These are phyloP conservation scores for Eupithecia centaureata DNA, from an alignment of 2,888 invertebrate species.

Conservation along the genomic window DNA sequence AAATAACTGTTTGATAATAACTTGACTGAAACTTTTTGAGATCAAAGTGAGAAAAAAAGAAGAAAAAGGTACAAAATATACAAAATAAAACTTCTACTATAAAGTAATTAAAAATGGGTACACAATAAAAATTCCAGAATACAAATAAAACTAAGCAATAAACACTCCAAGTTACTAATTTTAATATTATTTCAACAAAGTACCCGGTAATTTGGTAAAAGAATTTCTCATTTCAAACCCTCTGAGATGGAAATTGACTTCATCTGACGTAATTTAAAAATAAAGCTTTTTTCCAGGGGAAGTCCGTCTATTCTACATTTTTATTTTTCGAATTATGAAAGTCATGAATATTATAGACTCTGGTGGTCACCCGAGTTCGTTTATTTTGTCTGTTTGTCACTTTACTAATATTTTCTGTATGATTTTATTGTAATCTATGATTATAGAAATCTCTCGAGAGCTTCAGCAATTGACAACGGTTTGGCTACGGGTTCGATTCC, in stretches of 20 bases:
- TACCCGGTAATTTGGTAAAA: conserved; percentile 11
- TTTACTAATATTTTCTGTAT: too few relatives aligned
- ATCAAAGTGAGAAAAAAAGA: too few relatives aligned
- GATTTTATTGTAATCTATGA: too few relatives aligned
- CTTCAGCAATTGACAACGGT: too few relatives aligned
- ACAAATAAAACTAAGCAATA: conserved; percentile 2
- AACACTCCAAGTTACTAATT: background rate
- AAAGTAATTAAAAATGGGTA: background rate
- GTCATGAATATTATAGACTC: conserved; percentile 2
- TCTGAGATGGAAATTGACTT: conserved; percentile 20
- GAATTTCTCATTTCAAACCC: conserved; percentile 16
- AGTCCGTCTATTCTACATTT: background rate
- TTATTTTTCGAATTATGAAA: background rate
- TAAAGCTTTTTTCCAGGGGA: conserved; percentile 11
- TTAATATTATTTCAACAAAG: conserved; percentile 4
- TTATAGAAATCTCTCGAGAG: too few relatives aligned
- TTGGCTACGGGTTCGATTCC: too few relatives aligned
- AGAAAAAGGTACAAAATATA: background rate
- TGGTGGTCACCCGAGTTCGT: too few relatives aligned
- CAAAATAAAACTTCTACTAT: background rate
- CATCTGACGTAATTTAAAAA: conserved; percentile 21
- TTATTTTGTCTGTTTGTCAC: too few relatives aligned
- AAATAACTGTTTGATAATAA: background rate
- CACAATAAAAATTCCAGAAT: background rate
- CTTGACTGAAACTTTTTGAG: background rate